A percentile compares a stretch with the other conserved stretches of the same genome.
These are phyloP conservation scores for Podarcis muralis DNA, from an alignment of 2,113 vertebrate species.

Conservation along the genomic window DNA sequence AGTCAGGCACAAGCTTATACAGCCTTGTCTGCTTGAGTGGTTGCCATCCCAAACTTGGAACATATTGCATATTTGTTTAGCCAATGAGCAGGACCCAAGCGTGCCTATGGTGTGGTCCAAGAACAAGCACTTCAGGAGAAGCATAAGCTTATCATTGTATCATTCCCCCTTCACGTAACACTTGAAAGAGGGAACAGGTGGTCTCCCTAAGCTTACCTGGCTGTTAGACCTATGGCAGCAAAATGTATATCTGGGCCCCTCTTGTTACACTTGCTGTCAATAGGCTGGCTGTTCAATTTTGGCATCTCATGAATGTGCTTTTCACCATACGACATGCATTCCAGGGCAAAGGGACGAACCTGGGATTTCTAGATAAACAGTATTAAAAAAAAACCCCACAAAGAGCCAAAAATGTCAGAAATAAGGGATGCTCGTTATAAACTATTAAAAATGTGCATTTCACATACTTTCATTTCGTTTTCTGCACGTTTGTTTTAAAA, in stretches of 20 bases:
- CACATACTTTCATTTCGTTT: not conserved
- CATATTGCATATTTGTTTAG: not conserved
- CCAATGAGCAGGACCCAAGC: not conserved
- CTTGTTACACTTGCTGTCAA: not conserved
- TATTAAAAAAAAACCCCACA: not conserved
- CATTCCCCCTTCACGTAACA: not conserved
- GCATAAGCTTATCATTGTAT: not conserved
- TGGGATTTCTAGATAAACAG: constrained; percentile 15
- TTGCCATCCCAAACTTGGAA: not conserved
- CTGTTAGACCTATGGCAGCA: not conserved
- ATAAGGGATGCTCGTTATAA: not conserved
- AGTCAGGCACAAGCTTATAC: not conserved
- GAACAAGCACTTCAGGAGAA: not conserved
- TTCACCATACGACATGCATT: not conserved
- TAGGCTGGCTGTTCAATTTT: constrained; percentile 10
- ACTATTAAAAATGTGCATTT: not conserved
- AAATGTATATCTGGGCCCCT: not conserved
- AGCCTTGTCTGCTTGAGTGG: not conserved
- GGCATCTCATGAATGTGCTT: constrained; percentile 11
- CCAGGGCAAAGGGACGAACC: not conserved
- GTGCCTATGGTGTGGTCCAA: not conserved
- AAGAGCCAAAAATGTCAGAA: not conserved
- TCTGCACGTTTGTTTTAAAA: not conserved
- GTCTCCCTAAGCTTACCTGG: not conserved
- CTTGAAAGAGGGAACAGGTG: not conserved